phyloP scores from a whole-genome alignment of 2,888 invertebrate genomes.

The Drosophila conformis region DNA sequence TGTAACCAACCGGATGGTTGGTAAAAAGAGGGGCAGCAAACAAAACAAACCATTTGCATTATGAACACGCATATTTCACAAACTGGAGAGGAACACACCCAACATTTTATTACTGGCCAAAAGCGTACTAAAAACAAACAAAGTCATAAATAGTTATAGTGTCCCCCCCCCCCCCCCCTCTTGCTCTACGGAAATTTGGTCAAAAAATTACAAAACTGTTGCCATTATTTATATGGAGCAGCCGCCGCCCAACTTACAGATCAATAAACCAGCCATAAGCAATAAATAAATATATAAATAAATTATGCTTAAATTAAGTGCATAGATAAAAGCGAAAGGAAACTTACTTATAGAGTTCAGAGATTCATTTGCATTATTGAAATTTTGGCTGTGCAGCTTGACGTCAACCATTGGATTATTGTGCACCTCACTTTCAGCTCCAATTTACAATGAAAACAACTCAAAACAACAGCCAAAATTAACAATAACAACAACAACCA shows the following conservation, averaged over 20 bases:
- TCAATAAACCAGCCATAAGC: constrained; percentile 16
- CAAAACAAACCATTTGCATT: constrained; percentile 68
- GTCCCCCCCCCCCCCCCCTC: constrained; percentile 37
- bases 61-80: constrained; percentile 36
- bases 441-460: constrained; percentile 50
- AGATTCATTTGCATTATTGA: constrained; percentile 40
- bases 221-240: constrained; percentile 20
- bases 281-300: constrained; percentile 36
- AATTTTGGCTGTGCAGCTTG: constrained; percentile 18
- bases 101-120: constrained; percentile 29
- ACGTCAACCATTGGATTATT: constrained; percentile 19
- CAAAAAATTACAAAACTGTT: constrained; percentile 34
- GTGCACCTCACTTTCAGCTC: constrained; percentile 1
- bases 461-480: constrained; percentile 39
- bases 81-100: constrained; percentile 16
- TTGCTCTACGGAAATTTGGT: constrained; percentile 32
- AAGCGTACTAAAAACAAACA: constrained; percentile 40
- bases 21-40: constrained; percentile 22
- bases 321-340: constrained; percentile 24
- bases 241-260: neutral
- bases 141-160: constrained; percentile 48
- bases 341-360: constrained; percentile 22
- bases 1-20: constrained; percentile 36
- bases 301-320: constrained; percentile 23
- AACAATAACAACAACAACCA: constrained; percentile 37